Percentiles rank a stretch among this genome's conserved stretches.
Evolutionary conservation across 2,113 vertebrate genomes (phyloP).

Genomic region (Malurus cyaneus): DNA sequence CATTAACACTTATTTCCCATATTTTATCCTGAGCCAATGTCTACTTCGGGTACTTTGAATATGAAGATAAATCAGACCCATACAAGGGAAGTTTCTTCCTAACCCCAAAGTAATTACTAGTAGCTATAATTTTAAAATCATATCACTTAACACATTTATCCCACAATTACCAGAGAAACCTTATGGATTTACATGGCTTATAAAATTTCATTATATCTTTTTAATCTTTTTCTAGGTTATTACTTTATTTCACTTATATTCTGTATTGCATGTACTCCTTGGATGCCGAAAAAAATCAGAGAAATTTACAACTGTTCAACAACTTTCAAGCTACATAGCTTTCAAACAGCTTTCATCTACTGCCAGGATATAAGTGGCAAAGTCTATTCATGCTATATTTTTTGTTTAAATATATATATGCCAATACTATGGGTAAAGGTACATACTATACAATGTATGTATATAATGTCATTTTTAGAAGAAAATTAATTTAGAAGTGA

Average conservation of each 20-base stretch:
- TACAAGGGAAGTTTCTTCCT: neutral
- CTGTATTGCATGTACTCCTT: neutral
- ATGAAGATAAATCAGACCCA: neutral
- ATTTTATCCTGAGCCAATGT: neutral
- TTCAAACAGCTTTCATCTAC: neutral
- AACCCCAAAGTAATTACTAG: neutral
- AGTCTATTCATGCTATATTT: neutral
- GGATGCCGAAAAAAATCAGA: neutral
- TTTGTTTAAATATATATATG: neutral
- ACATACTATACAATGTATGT: neutral
- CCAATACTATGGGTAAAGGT: neutral
- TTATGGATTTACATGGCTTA: neutral
- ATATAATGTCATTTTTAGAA: neutral
- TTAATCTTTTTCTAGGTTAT: neutral
- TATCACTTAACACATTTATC: neutral
- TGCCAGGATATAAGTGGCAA: neutral
- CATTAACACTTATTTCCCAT: neutral
- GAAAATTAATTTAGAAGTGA: neutral
- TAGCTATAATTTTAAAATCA: neutral
- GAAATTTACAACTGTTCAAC: neutral
- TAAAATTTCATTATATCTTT: neutral
- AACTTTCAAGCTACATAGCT: neutral
- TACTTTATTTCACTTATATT: neutral
- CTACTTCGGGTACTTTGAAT: neutral
- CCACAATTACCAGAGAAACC: neutral